phyloP scores from a whole-genome alignment of 2,888 invertebrate species.

The Sussaba pulchella region DNA sequence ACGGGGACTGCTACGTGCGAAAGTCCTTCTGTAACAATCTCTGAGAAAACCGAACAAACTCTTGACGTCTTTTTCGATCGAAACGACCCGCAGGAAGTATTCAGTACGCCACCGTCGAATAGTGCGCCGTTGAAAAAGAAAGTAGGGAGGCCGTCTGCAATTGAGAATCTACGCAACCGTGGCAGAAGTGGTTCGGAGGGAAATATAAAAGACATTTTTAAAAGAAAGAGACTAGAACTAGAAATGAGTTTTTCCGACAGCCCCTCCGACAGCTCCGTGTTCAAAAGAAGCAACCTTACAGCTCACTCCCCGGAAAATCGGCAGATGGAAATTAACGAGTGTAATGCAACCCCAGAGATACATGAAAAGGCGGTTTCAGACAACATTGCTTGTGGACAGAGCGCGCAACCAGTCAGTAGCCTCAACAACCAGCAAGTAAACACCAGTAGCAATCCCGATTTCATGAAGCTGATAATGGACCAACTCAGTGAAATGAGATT shows the following conservation, averaged over 20 bases:
- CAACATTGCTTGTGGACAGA: neutral
- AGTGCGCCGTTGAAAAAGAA: neutral
- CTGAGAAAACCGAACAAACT: no score
- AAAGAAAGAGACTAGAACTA: neutral
- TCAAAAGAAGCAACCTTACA: neutral
- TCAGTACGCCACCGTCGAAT: neutral
- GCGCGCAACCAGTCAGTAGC: neutral
- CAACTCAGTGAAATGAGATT: neutral
- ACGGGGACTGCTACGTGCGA: no score
- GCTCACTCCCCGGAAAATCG: neutral
- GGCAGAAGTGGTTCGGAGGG: conserved; percentile 26
- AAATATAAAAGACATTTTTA: conserved; percentile 5
- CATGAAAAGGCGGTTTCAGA: no score
- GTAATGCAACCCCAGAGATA: neutral
- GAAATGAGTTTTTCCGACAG: neutral
- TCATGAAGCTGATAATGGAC: neutral
- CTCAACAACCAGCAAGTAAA: no score
- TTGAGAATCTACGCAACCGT: neutral
- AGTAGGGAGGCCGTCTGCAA: conserved; percentile 3
- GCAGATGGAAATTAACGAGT: neutral
- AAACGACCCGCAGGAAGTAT: neutral
- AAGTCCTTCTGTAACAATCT: no score
- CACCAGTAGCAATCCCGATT: no score
- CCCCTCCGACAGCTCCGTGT: neutral
- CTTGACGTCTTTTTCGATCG: no score